A percentile compares a stretch with the other conserved stretches of the same genome.
Evolutionary conservation across 2,888 invertebrate genomes (phyloP).

Genomic region (Torymus texanus): DNA sequence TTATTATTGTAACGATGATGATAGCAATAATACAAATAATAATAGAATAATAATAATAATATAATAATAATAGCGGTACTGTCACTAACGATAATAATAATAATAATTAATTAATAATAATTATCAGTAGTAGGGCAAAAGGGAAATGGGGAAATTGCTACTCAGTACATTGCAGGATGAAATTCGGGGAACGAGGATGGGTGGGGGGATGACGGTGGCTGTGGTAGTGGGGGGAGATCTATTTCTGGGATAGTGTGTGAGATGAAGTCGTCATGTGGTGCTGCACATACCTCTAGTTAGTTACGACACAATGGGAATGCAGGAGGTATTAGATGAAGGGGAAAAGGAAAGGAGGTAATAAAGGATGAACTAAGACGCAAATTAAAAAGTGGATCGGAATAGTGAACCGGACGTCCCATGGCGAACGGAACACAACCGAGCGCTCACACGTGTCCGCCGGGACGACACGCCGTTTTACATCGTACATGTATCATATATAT

Average conservation of each 20-base stretch:
- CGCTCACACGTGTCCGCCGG: constrained; percentile 63
- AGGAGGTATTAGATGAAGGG: constrained; percentile 10
- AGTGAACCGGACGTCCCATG: constrained; percentile 64
- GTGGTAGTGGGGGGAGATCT: constrained; percentile 45
- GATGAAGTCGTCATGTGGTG: constrained; percentile 27
- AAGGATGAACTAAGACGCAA: constrained; percentile 12
- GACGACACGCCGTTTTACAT: constrained; percentile 62
- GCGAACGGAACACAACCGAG: constrained; percentile 61
- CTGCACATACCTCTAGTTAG: constrained; percentile 28
- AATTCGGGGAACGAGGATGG: neutral
- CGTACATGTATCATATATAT: constrained; percentile 22
- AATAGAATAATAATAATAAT: constrained; percentile 66
- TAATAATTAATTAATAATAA: constrained; percentile 63
- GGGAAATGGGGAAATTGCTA: constrained; percentile 62
- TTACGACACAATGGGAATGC: constrained; percentile 44
- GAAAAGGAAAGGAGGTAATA: constrained; percentile 49
- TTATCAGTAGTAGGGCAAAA: constrained; percentile 63
- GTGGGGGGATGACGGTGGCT: constrained; percentile 15
- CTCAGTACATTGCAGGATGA: constrained; percentile 66
- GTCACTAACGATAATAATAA: constrained; percentile 64
- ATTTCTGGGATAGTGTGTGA: constrained; percentile 16
- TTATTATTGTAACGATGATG: constrained; percentile 72
- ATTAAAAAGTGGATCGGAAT: constrained; percentile 54
- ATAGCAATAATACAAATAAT: constrained; percentile 72
- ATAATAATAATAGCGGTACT: constrained; percentile 62